Base-by-base conservation (phyloP, 2,797 vertebrate species). In the Tamandua tetradactyla region DNA sequence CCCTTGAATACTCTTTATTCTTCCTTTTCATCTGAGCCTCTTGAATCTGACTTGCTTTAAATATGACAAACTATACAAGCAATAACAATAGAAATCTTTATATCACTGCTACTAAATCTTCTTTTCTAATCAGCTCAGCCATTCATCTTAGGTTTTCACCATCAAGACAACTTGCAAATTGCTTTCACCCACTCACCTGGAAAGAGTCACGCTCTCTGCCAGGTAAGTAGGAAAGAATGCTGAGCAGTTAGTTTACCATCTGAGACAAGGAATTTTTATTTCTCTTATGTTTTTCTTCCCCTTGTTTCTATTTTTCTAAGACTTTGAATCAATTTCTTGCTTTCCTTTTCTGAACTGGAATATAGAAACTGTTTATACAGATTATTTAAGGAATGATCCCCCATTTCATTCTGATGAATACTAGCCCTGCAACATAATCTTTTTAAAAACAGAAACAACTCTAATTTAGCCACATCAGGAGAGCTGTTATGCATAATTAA, bases 111-210 rank as follows among this genome's bases (percentile, higher is more conserved):
- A 71, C 79, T 94, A 93, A 96, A 86, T 89, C 95, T 92, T 74
- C 84, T 91, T 55, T 93, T 66, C 88, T 81, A 94, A 82, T 17
- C 59, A 87, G 49, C 57, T 87, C 35, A 42, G 87, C 72, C 84
- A 85, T 78, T 87, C 85, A 44, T 89, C 94, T 93, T 71, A 25
- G 66, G n/a, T 87, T 88, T 89, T 71, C 69, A 66, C 59, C 64
- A 76, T 44, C 5, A 35, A 64, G 94, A 96, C 75, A 94, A 94
- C 86, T 76, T 83, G 93, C 61, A 96, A 97, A 97, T 90, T 97
- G 89, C 87, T 96, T 95, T 87, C 66, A 87, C 90, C 89, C 80
- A 95, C 87, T 97, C 84, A 89, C 89, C 86, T 91, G 82, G 91
- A 52, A 79, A 86, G 81, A 95, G 82, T 83, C 79, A 75, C 3